phyloP scores from a whole-genome alignment of 2,888 invertebrate species.

The Macrophya annulata region DNA sequence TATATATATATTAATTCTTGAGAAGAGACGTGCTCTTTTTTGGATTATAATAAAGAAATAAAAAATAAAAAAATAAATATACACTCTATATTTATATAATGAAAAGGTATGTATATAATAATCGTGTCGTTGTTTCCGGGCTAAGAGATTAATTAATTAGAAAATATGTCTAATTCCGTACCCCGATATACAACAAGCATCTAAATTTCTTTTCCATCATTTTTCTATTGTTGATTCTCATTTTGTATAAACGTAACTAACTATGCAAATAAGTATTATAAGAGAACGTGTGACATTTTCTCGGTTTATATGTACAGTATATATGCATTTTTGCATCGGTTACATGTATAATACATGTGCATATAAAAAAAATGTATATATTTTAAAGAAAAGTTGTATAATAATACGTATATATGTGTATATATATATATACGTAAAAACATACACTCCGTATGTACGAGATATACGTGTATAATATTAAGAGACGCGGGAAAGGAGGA shows the following conservation, averaged over 20 bases:
- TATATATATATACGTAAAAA: background rate
- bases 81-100: too few species aligned
- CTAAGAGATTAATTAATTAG: background rate
- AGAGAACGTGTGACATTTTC: background rate
- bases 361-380: background rate
- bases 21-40: background rate
- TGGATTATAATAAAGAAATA: background rate
- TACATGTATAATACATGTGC: too few species aligned
- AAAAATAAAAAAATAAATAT: background rate
- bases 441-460: too few species aligned
- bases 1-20: background rate
- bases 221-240: background rate
- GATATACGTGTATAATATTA: too few species aligned
- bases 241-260: background rate
- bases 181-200: background rate
- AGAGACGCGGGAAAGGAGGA: constrained; percentile 13
- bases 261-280: background rate
- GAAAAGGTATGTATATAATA: too few species aligned
- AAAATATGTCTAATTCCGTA: background rate
- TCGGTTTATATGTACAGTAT: background rate
- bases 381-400: too few species aligned
- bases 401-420: background rate
- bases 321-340: too few species aligned
- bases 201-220: background rate
- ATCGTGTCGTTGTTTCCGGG: too few species aligned